Conservation (phyloP, 2,888 invertebrate genomes). For the Cephus pulcher region DNA sequence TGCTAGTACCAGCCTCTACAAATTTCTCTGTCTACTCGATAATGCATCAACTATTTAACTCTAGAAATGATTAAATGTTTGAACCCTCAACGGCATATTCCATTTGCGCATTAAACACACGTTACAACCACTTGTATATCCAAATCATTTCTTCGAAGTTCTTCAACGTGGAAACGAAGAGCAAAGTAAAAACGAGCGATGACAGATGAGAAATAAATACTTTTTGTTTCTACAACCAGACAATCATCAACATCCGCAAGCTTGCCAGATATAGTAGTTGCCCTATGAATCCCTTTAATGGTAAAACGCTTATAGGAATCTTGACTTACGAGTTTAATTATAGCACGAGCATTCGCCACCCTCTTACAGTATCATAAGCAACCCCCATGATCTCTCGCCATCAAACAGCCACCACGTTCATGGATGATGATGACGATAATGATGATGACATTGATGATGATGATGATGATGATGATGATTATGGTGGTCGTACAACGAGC, state of each 20-base stretch:
- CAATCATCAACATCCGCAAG: neutral
- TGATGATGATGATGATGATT: neutral
- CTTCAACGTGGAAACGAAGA: neutral
- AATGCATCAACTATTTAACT: too few species aligned
- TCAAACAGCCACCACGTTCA: neutral
- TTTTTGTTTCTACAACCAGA: neutral
- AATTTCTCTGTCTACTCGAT: neutral
- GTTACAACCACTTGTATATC: neutral
- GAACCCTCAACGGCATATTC: too few species aligned
- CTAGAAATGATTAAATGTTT: too few species aligned
- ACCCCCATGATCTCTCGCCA: neutral
- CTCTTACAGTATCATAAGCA: neutral
- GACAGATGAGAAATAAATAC: neutral
- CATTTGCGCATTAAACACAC: too few species aligned
- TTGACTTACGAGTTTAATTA: constrained; percentile 32
- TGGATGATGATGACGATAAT: neutral
- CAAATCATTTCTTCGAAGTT: neutral
- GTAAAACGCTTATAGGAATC: constrained; percentile 19
- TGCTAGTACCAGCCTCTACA: neutral
- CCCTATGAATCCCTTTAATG: neutral
- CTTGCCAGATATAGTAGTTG: neutral
- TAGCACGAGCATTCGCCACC: constrained; percentile 16
- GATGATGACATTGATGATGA: neutral
- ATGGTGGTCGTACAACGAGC: neutral
- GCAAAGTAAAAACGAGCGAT: neutral